Evolutionary conservation across 2,113 vertebrate genomes (phyloP).

Genomic region (Ptychochromis oligacanthus): DNA sequence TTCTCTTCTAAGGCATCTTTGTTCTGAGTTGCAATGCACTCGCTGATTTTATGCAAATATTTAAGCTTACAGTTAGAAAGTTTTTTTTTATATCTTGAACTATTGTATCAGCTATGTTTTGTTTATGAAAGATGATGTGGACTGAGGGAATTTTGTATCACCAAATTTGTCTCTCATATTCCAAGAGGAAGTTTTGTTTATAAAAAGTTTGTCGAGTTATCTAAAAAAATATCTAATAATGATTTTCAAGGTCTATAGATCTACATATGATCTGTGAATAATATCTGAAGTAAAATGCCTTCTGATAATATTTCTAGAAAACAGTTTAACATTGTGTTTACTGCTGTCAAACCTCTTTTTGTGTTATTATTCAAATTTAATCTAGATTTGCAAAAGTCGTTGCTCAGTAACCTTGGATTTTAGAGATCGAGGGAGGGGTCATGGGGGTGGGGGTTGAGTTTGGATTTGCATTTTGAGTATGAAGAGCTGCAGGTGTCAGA

Average conservation of each 20-base stretch:
- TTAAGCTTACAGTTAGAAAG: not conserved
- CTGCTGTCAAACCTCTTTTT: slow-evolving; percentile 20
- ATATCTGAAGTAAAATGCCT: not conserved
- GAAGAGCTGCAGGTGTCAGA: slow-evolving; percentile 80
- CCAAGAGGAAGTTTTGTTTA: not conserved
- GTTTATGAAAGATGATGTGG: not conserved
- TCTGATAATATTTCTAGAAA: not conserved
- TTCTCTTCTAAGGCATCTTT: not conserved
- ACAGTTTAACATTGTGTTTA: not conserved
- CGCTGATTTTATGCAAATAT: not conserved
- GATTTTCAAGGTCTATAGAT: not conserved
- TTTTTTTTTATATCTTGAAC: not conserved
- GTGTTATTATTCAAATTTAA: slow-evolving; percentile 55
- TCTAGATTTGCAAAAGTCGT: slow-evolving; percentile 62
- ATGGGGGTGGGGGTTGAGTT: slow-evolving; percentile 19
- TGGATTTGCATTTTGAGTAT: slow-evolving; percentile 77
- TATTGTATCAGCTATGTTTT: not conserved
- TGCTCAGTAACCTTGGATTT: slow-evolving; percentile 69
- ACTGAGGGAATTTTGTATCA: not conserved
- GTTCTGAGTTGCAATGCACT: not conserved
- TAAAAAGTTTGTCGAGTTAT: not conserved
- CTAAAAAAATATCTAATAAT: too few relatives aligned
- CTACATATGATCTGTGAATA: not conserved
- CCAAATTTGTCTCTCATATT: not conserved
- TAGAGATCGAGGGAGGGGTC: slow-evolving; percentile 61